These are phyloP conservation scores for Gambusia holbrooki DNA, from an alignment of 2,113 vertebrate genomes.

Conservation along the genomic window DNA sequence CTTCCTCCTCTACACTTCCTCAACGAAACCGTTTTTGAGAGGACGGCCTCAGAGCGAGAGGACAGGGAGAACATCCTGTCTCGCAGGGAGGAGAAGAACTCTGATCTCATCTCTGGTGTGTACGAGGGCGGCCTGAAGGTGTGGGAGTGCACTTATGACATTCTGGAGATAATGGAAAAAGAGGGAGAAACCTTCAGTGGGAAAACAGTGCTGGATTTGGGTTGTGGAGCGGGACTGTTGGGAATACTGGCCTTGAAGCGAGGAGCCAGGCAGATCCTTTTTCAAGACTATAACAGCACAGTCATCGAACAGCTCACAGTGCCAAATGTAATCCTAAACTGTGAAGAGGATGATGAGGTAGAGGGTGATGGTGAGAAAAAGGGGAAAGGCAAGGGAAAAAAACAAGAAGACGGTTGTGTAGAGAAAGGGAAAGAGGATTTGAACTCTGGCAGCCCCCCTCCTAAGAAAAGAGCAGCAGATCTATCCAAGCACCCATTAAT, in stretches of 20 bases:
- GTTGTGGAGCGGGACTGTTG: constrained; percentile 91
- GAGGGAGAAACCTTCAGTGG: constrained; percentile 80
- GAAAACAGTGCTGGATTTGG: constrained; percentile 89
- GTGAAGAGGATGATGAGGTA: constrained; percentile 67
- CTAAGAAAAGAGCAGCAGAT: constrained; percentile 65
- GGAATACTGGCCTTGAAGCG: constrained; percentile 87
- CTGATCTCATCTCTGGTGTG: constrained; percentile 92
- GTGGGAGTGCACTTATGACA: constrained; percentile 97
- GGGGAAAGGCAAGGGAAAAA: constrained; percentile 42
- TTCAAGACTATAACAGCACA: constrained; percentile 95
- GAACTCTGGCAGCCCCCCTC: constrained; percentile 34
- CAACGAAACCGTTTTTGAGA: constrained; percentile 81
- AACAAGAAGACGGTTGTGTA: constrained; percentile 8
- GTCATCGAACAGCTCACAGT: constrained; percentile 92
- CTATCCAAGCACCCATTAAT: constrained; percentile 32
- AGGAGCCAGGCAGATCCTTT: constrained; percentile 86
- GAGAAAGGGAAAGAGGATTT: constrained; percentile 11
- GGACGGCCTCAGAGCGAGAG: constrained; percentile 69
- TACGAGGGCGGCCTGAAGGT: constrained; percentile 97
- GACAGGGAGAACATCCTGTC: constrained; percentile 83
- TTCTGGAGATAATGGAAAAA: constrained; percentile 83
- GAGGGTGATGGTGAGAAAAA: constrained; percentile 40
- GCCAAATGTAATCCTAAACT: constrained; percentile 87
- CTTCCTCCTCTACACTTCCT: constrained; percentile 79
- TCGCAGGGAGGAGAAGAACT: constrained; percentile 80